A percentile compares a stretch with the other conserved stretches of the same genome.
These are phyloP conservation scores for Chromoteleia sp. DNA, from an alignment of 2,888 invertebrate genomes.

Conservation along the genomic window DNA sequence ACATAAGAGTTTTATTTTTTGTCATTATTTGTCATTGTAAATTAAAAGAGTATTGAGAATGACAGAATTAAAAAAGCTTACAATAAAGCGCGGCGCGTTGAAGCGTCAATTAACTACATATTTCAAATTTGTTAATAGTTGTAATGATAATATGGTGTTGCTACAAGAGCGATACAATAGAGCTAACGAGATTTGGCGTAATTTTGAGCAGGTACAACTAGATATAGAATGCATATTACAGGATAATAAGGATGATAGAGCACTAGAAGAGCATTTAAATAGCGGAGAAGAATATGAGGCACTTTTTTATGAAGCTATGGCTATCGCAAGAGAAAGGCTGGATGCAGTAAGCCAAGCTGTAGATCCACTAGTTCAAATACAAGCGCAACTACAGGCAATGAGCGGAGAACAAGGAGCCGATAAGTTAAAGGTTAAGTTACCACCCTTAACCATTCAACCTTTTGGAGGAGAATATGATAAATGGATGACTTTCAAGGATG, in stretches of 20 bases:
- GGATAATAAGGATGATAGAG: not conserved
- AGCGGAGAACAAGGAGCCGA: no score
- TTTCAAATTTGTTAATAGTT: no score
- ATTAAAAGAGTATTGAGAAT: no score
- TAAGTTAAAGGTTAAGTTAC: not conserved
- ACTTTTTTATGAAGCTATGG: not conserved
- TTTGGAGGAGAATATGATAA: conserved; percentile 48
- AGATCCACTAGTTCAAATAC: not conserved
- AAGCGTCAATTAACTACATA: no score
- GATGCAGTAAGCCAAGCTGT: no score
- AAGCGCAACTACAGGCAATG: not conserved
- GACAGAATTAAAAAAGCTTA: no score
- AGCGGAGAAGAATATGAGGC: not conserved
- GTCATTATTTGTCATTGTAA: no score
- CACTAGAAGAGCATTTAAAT: no score
- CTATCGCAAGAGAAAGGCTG: no score
- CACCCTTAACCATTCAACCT: conserved; percentile 38
- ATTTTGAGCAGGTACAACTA: not conserved
- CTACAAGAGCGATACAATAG: not conserved
- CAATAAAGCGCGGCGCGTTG: no score
- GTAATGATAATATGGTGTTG: no score
- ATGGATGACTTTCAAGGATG: conserved; percentile 48
- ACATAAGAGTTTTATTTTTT: no score
- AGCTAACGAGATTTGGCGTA: not conserved
- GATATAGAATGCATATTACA: not conserved